phyloP scores from a whole-genome alignment of 2,113 vertebrate genomes.

The Pelodiscus sinensis region DNA sequence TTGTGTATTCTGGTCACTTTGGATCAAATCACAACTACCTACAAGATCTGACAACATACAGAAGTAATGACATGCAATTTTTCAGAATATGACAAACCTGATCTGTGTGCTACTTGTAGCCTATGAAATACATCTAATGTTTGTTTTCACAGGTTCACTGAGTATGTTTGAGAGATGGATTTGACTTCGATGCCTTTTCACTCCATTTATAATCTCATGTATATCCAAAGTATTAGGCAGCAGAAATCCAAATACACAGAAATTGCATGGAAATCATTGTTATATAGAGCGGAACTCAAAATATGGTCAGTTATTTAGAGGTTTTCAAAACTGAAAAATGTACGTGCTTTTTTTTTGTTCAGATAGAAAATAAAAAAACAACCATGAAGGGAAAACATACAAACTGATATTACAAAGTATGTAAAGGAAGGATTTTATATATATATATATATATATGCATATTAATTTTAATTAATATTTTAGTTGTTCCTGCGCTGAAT shows the following conservation, averaged over 20 bases:
- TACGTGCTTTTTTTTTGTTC: not conserved
- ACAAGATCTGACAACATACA: not conserved
- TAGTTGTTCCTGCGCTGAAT: not conserved
- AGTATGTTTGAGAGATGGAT: not conserved
- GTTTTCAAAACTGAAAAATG: not conserved
- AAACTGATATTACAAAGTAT: not conserved
- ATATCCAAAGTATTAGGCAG: not conserved
- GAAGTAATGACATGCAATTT: not conserved
- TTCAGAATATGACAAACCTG: not conserved
- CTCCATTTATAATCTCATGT: not conserved
- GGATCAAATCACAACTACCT: not conserved
- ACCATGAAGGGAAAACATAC: not conserved
- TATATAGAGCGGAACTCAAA: not conserved
- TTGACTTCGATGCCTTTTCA: not conserved
- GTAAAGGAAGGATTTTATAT: not conserved
- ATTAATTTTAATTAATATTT: not conserved
- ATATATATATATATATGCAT: not conserved
- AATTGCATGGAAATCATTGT: not conserved
- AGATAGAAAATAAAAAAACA: not conserved
- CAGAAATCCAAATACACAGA: conserved; percentile 4
- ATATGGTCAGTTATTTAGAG: not conserved
- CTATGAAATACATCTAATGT: fast-evolving
- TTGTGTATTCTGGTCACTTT: not conserved
- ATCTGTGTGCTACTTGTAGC: not conserved
- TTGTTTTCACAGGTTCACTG: not conserved